Evolutionary conservation across 2,888 invertebrate genomes (phyloP).

Genomic region (Tanytarsus gracilentus): DNA sequence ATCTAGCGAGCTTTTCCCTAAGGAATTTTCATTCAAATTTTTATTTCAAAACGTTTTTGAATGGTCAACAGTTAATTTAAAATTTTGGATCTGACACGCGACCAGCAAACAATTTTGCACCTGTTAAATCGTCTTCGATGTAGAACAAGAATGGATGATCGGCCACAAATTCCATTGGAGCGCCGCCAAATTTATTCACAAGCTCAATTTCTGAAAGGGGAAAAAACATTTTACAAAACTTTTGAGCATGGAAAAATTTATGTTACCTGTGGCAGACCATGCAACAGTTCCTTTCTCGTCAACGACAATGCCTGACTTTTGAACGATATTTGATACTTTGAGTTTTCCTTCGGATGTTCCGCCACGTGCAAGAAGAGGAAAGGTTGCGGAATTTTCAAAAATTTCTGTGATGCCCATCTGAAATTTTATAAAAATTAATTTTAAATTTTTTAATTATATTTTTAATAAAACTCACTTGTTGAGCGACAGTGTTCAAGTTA

Average conservation of each 20-base stretch:
- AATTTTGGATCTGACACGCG: conserved; percentile 56
- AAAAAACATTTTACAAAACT: conserved; percentile 12
- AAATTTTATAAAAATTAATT: background rate
- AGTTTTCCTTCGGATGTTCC: conserved; percentile 46
- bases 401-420: conserved; percentile 56
- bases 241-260: background rate
- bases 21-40: too few species aligned
- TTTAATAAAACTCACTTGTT: conserved; percentile 46
- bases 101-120: conserved; percentile 67
- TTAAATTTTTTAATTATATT: background rate
- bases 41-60: too few species aligned
- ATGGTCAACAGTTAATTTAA: too few species aligned
- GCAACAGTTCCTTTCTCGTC: conserved; percentile 51
- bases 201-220: conserved; percentile 51
- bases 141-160: conserved; percentile 71
- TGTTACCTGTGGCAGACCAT: conserved; percentile 10
- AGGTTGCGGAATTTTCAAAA: conserved; percentile 59
- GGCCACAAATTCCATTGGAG: conserved; percentile 53
- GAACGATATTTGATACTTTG: conserved; percentile 59
- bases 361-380: conserved; percentile 56
- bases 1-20: too few species aligned
- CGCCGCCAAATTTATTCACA: conserved; percentile 63
- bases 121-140: conserved; percentile 64
- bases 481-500: conserved; percentile 51
- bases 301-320: conserved; percentile 66